phyloP scores from a whole-genome alignment of 2,888 invertebrate species.

The Didymodactylos carnosus region DNA sequence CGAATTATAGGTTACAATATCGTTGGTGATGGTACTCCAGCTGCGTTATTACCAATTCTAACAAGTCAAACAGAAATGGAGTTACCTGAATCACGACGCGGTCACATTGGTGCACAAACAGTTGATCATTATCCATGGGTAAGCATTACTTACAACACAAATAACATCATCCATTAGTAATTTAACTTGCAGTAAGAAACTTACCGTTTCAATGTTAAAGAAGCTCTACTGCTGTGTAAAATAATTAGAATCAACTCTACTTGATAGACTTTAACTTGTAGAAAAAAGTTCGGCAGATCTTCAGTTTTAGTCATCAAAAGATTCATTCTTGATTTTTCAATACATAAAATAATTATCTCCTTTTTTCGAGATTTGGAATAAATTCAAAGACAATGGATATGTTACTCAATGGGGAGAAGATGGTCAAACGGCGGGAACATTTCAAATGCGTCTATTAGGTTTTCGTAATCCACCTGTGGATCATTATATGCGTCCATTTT shows the following conservation, averaged over 20 bases:
- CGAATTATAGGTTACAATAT: constrained; percentile 28
- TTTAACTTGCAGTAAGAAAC: no score
- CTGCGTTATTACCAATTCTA: constrained; percentile 61
- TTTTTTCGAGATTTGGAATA: constrained; percentile 71
- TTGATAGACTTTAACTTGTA: no score
- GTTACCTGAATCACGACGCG: constrained; percentile 58
- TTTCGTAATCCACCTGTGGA: constrained; percentile 63
- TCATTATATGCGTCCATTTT: constrained; percentile 57
- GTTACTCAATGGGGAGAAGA: constrained; percentile 67
- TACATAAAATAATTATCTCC: no score
- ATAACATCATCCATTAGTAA: no score
- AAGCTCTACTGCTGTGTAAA: no score
- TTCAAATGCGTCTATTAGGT: constrained; percentile 69
- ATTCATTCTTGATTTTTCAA: no score
- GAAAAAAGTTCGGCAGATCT: no score
- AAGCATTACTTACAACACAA: no score
- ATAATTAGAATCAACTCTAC: no score
- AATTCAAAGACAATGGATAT: constrained; percentile 41
- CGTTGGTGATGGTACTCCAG: constrained; percentile 36
- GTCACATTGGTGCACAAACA: constrained; percentile 42
- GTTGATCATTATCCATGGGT: constrained; percentile 62
- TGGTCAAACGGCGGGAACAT: constrained; percentile 59
- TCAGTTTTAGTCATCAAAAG: no score
- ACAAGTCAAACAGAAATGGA: constrained; percentile 59
- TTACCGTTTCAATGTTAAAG: no score